Conservation (phyloP, 1,140 invertebrate species). For the Cyclina sinensis region DNA sequence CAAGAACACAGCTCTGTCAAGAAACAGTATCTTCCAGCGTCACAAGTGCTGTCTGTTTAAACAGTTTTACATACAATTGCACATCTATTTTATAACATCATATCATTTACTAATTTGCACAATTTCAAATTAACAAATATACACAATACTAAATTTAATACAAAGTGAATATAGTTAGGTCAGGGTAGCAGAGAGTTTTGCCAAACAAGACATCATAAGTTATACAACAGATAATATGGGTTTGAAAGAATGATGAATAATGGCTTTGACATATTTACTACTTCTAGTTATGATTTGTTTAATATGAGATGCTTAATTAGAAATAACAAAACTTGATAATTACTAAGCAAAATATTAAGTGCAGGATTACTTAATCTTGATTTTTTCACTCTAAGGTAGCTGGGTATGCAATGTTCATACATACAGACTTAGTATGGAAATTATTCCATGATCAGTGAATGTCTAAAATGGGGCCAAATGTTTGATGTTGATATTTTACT, state of each 20-base stretch:
- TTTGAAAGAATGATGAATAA: not conserved
- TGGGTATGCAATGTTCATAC: not conserved
- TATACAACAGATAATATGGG: too few relatives aligned
- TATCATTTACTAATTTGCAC: conserved; percentile 2
- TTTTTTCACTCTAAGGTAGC: too few relatives aligned
- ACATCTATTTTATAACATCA: not conserved
- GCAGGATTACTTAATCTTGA: not conserved
- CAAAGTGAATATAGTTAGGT: not conserved
- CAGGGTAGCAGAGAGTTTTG: not conserved
- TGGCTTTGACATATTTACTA: not conserved
- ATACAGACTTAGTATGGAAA: not conserved
- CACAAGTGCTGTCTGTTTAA: not conserved
- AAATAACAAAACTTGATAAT: too few relatives aligned
- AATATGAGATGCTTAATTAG: too few relatives aligned
- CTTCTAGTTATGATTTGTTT: too few relatives aligned
- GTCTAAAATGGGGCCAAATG: conserved; percentile 47
- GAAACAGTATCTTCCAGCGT: not conserved
- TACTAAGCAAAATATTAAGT: not conserved
- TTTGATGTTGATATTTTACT: conserved; percentile 12
- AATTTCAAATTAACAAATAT: not conserved
- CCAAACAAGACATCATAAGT: too few relatives aligned
- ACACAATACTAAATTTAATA: not conserved
- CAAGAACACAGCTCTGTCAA: not conserved
- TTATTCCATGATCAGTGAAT: conserved; percentile 4
- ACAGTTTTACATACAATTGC: not conserved